Evolutionary conservation across 2,113 vertebrate genomes (phyloP), one percentile per base, ranked within the genome.

Genomic region (Scomber japonicus): DNA sequence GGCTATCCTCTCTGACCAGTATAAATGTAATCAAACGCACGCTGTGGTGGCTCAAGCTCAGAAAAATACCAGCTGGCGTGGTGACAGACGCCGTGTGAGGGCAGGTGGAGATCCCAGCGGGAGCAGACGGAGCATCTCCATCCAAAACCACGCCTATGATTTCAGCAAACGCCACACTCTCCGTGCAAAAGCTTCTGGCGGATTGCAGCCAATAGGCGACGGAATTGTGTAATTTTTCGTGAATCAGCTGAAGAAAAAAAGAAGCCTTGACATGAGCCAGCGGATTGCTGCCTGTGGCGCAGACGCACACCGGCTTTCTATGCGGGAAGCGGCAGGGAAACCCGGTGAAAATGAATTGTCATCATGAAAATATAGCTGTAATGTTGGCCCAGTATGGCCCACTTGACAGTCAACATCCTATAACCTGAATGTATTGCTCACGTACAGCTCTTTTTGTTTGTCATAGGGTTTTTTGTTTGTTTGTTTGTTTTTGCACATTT

Each of bases 91-190:
- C 72, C 81, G 75, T 57, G 78, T 82, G 75, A 71, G 57, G 88
- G 92, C 93, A 93, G 93, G 92, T 93, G 93, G 89, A 88, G 74
- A 83, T 79, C 92, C 88, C 92, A 87, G 91, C 92, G 84, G 89
- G 90, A 92, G 89, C 89, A 87, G 86, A 91, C 71, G 82, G 91
- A 89, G 85, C 91, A 86, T 91, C 92, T 90, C 80, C 85, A 87
- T 91, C 87, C 87, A 90, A 88, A 90, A 92, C 91, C 93, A 94
- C 93, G 89, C 91, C 93, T 90, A 84, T 81, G 81, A 13, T 73
- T 81, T 83, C 82, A 51, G 84, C 56, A 19, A 71, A 81, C 66
- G 51, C 57, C 78, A 60, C 84, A 30, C 31, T 65, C 55, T 54
- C 75, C 3, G 62, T 50, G 57, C 49, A 48, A 45, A 35, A 15